Base-by-base conservation (phyloP, 2,113 vertebrate genomes). In the Thomomys bottae region DNA sequence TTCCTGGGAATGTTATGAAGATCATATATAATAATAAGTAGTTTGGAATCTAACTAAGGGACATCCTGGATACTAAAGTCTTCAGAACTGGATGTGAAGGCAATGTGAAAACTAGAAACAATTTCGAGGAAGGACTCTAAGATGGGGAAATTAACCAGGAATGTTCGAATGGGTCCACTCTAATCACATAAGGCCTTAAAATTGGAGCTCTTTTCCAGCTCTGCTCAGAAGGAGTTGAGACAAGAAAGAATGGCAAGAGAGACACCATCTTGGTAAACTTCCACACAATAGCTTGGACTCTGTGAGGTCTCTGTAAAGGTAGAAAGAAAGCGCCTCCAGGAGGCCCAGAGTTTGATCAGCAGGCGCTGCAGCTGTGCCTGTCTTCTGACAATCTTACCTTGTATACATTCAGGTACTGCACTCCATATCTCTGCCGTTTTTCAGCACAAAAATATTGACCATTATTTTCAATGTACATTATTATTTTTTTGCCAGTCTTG, bases 351-450 rank as follows among this genome's bases (percentile, higher is more conserved):
- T 23, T 2, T 24, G 38, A 40, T 11, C 30, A 9, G 0, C 67
- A 42, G 61, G 40, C 6, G 17, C 30, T 10, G 0, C 10, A 0
- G 0, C 20, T 4, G 8, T 70, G 26, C 24, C 63, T 3, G 0
- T 26, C 18, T 68, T 28, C 73, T 26, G 61, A 28, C 38, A 70
- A 57, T 64, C 42, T 78, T 57, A 12, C 49, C 36, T 34, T 64
- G 81, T 40, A 20, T 12, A 21, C 32, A 54, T 61, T 5, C 30
- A 8, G 26, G 30, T 1, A 14, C 79, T 75, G 18, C 24, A 32
- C 10, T 30, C n/a, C 21, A 84, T 32, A 64, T 45, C 18, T 23
- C 77, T 10, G 20, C 20, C n/a, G 24, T 21, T 34, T 34, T 88
- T 82, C 21, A 26, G 42, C 85, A 72, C 64, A 91, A 75, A 88